A percentile compares a stretch with the other conserved stretches of the same genome.
These are phyloP conservation scores for Temnothorax longispinosus DNA, from an alignment of 1,140 invertebrate species.

Conservation along the genomic window DNA sequence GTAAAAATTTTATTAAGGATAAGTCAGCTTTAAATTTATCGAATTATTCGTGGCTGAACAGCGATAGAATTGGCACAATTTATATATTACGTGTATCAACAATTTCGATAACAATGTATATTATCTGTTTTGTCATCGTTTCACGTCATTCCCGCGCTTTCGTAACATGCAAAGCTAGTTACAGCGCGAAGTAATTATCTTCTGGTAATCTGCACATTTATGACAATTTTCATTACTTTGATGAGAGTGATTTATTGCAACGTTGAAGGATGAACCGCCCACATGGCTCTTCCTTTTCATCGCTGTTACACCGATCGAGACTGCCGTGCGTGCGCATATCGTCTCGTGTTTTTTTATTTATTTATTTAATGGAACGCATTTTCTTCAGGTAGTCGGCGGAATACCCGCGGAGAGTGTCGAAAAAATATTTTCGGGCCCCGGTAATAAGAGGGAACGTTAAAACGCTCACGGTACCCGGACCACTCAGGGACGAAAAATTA, in stretches of 20 bases:
- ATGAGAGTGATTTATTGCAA: constrained; percentile 51
- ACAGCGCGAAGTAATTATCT: constrained; percentile 45
- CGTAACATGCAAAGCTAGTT: constrained; percentile 34
- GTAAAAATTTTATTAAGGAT: not conserved
- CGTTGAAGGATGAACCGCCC: constrained; percentile 44
- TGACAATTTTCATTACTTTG: constrained; percentile 56
- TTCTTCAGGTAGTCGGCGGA: constrained; percentile 22
- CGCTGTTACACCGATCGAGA: constrained; percentile 9
- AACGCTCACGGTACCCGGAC: constrained; percentile 43
- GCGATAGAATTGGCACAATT: not conserved
- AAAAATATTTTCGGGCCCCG: constrained; percentile 63
- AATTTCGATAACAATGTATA: constrained; percentile 39
- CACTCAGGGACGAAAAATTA: constrained; percentile 66
- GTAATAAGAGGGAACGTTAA: constrained; percentile 71
- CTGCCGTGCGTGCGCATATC: constrained; percentile 17
- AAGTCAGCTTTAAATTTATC: not conserved
- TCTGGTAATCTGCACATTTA: constrained; percentile 45
- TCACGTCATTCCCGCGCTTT: constrained; percentile 28
- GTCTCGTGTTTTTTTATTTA: constrained; percentile 46
- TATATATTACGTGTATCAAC: not conserved
- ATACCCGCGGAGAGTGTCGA: constrained; percentile 42
- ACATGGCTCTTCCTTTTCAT: constrained; percentile 34
- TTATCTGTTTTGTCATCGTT: constrained; percentile 37
- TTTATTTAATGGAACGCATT: constrained; percentile 34
- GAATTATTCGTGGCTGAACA: not conserved